Conservation (phyloP, 1,140 invertebrate genomes). For the Mycetomoellerius zeteki region DNA sequence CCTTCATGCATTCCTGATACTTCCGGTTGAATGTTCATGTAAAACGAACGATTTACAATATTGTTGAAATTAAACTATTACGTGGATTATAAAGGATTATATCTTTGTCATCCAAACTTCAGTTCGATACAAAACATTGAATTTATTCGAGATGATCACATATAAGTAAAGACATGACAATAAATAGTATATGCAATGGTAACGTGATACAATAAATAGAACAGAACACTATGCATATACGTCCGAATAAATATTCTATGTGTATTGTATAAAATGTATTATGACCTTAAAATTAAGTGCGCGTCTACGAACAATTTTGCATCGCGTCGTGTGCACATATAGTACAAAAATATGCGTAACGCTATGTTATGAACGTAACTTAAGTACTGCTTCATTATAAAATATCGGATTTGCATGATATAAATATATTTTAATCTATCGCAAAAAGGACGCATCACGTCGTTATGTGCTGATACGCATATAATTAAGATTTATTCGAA, state of each 20-base stretch:
- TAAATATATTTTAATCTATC: slow-evolving; percentile 34
- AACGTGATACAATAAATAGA: slow-evolving; percentile 84
- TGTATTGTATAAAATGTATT: slow-evolving; percentile 75
- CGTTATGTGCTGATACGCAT: not conserved
- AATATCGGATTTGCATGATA: slow-evolving; percentile 49
- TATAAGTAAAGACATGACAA: slow-evolving; percentile 80
- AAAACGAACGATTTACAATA: slow-evolving; percentile 19
- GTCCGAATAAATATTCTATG: slow-evolving; percentile 80
- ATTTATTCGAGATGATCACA: slow-evolving; percentile 79
- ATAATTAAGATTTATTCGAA: slow-evolving; percentile 32
- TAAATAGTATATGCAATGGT: slow-evolving; percentile 84
- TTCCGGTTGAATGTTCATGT: slow-evolving; percentile 42
- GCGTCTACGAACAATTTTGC: slow-evolving; percentile 38
- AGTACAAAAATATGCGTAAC: slow-evolving; percentile 72
- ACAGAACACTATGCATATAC: slow-evolving; percentile 76
- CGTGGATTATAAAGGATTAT: slow-evolving; percentile 36
- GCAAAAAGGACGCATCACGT: slow-evolving; percentile 12
- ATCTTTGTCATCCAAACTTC: slow-evolving; percentile 3
- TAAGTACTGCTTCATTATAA: slow-evolving; percentile 62
- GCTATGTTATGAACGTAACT: slow-evolving; percentile 56
- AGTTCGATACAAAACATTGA: slow-evolving; percentile 69
- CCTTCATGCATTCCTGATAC: slow-evolving; percentile 41
- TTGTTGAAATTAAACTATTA: not conserved
- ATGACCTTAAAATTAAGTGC: slow-evolving; percentile 56
- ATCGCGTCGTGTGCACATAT: slow-evolving; percentile 56